phyloP scores from a whole-genome alignment of 2,888 invertebrate genomes.

The Caenorhabditis zanzibari region DNA sequence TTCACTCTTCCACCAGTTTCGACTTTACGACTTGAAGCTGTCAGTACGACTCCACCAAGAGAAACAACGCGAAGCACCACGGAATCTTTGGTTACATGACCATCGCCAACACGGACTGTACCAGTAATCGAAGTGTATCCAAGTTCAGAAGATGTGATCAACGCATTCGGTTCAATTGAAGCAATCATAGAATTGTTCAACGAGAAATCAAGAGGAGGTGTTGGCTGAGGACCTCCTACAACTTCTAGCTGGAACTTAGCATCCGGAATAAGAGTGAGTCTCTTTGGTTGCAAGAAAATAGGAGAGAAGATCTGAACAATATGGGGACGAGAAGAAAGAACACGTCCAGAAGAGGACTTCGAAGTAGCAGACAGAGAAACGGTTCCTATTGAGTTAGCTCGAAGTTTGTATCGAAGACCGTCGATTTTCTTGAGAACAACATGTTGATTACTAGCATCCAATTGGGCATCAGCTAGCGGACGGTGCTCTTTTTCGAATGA shows the following conservation, averaged over 20 bases:
- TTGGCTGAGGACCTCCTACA: slow-evolving; percentile 77
- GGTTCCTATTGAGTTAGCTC: slow-evolving; percentile 64
- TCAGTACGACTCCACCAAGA: slow-evolving; percentile 71
- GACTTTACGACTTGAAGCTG: slow-evolving; percentile 67
- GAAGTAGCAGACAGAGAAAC: slow-evolving; percentile 71
- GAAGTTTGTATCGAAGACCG: slow-evolving; percentile 66
- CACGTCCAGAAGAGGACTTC: slow-evolving; percentile 62
- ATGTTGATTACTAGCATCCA: slow-evolving; percentile 56
- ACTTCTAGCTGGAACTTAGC: slow-evolving; percentile 78
- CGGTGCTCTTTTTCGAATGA: slow-evolving; percentile 70
- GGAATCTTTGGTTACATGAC: slow-evolving; percentile 72
- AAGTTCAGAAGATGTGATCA: slow-evolving; percentile 74
- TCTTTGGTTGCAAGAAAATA: slow-evolving; percentile 73
- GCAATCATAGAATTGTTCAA: slow-evolving; percentile 75
- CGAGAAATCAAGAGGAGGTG: slow-evolving; percentile 72
- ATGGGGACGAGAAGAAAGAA: slow-evolving; percentile 65
- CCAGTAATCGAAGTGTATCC: slow-evolving; percentile 76
- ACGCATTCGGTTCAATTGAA: slow-evolving; percentile 73
- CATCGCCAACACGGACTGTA: slow-evolving; percentile 70
- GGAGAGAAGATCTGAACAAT: slow-evolving; percentile 76
- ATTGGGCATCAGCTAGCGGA: slow-evolving; percentile 62
- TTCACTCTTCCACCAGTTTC: slow-evolving; percentile 72
- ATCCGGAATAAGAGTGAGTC: slow-evolving; percentile 77
- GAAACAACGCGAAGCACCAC: slow-evolving; percentile 78
- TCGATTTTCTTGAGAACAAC: slow-evolving; percentile 57